Evolutionary conservation across 2,888 invertebrate species (phyloP), one percentile per base, ranked within the genome.

Genomic region (Nasonia oneida): DNA sequence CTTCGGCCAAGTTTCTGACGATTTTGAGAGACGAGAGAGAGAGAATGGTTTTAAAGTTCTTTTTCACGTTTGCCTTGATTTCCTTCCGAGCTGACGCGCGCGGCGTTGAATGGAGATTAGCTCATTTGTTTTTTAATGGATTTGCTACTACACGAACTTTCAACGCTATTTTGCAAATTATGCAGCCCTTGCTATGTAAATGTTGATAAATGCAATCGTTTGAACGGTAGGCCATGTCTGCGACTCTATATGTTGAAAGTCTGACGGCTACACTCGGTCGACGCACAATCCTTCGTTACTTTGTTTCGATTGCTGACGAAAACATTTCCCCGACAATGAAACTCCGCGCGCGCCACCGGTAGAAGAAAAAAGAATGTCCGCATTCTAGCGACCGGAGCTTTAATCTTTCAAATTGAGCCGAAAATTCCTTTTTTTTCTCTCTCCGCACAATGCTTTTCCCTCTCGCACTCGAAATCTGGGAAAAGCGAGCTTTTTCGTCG

Each of bases 331-430:
- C 57, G 12, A 67, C 67, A 67, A 67, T 67, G 2, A 67, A 80
- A 29, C 39, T 12, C 53, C 6, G 12, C 53, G 6, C 6, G 57
- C 53, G 15, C 50, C 47, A 14, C 5, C 33, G n/a, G 15, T 6
- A 57, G n/a, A n/a, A 23, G 18, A 14, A 78, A 47, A 67, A 67
- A 42, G 47, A 67, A n/a, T 57, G 18, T 0, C 33, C 6, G 6
- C 42, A 37, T 42, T 81, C 50, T 57, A 29, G 50, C 50, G 37
- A 33, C 39, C 10, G 23, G 67, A 47, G 61, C 82, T 84, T 86
- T 84, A 84, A 86, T 86, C 84, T 86, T 81, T 73, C 78, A 86
- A 86, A 84, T 84, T 86, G 85, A 86, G 57, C 79, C 78, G 82
- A 81, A 64, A 85, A 67, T 76, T 71, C 83, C 83, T n/a, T 53